These are phyloP conservation scores for Nymphalis c-album DNA, from an alignment of 2,888 invertebrate species.

Conservation along the genomic window DNA sequence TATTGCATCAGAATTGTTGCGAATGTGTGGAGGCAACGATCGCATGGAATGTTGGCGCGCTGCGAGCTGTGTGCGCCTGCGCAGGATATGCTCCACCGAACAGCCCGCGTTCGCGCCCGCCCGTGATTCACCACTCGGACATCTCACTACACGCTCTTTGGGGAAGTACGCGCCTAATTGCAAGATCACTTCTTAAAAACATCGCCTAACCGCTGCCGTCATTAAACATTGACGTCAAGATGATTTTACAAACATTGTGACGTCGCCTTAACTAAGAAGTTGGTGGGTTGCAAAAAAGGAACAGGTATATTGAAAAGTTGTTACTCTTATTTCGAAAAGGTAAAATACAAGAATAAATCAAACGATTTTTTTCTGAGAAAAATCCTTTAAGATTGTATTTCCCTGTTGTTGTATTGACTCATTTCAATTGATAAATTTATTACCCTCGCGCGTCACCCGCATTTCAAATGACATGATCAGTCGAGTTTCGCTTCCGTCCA, in stretches of 20 bases:
- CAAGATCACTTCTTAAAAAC: constrained; percentile 48
- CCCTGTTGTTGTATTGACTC: constrained; percentile 26
- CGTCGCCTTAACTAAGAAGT: neutral
- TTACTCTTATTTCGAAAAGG: constrained; percentile 3
- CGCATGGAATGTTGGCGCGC: constrained; percentile 74
- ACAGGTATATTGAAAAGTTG: neutral
- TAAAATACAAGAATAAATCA: neutral
- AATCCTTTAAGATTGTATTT: constrained; percentile 18
- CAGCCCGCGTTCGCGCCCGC: constrained; percentile 43
- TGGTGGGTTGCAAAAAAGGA: neutral
- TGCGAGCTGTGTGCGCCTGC: constrained; percentile 45
- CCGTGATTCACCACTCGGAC: constrained; percentile 63
- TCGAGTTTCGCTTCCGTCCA: constrained; percentile 32
- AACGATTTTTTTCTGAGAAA: constrained; percentile 5
- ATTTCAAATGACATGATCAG: constrained; percentile 33
- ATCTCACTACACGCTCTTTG: constrained; percentile 55
- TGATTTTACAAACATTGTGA: neutral
- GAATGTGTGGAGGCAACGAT: constrained; percentile 73
- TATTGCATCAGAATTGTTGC: constrained; percentile 78
- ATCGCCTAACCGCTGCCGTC: constrained; percentile 45
- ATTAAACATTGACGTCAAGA: constrained; percentile 56
- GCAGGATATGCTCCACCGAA: constrained; percentile 44
- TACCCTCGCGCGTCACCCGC: constrained; percentile 9
- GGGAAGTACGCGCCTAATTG: constrained; percentile 70
- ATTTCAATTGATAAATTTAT: constrained; percentile 18